phyloP scores from a whole-genome alignment of 2,797 vertebrate genomes.

The Lutjanus campechanus region DNA sequence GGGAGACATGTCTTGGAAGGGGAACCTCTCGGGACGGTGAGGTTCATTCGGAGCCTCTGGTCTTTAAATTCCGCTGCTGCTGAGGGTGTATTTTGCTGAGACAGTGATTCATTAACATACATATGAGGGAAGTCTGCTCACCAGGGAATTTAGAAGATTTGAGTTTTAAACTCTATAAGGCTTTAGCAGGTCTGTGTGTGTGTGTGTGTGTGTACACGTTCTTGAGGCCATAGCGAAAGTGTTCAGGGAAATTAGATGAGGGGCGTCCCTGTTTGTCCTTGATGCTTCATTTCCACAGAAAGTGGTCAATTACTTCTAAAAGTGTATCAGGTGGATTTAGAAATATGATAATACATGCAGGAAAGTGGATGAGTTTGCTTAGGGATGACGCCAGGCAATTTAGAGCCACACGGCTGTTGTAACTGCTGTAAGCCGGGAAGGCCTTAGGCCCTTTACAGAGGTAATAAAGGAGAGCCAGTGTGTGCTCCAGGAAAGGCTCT shows the following conservation, averaged over 20 bases:
- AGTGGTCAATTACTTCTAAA: constrained; percentile 68
- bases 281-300: constrained; percentile 58
- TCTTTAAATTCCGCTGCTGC: constrained; percentile 53
- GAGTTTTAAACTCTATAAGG: constrained; percentile 48
- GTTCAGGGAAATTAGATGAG: constrained; percentile 41
- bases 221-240: constrained; percentile 9
- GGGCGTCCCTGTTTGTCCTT: constrained; percentile 53
- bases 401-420: constrained; percentile 27
- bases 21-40: constrained; percentile 25
- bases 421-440: constrained; percentile 28
- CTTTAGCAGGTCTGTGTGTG: constrained; percentile 7
- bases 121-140: constrained; percentile 74
- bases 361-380: constrained; percentile 56
- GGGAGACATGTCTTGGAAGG: not conserved
- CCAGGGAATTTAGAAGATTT: constrained; percentile 68
- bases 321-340: constrained; percentile 51
- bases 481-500: constrained; percentile 23
- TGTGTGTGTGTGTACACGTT: not conserved
- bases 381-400: constrained; percentile 47
- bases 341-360: constrained; percentile 67
- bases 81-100: constrained; percentile 71
- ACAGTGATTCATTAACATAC: constrained; percentile 81
- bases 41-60: constrained; percentile 49
- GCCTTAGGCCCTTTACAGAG: constrained; percentile 34
- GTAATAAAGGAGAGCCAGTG: constrained; percentile 43